A percentile compares a stretch with the other conserved stretches of the same genome.
Evolutionary conservation across 2,888 invertebrate genomes (phyloP).

Genomic region (Sminthurides aquaticus): DNA sequence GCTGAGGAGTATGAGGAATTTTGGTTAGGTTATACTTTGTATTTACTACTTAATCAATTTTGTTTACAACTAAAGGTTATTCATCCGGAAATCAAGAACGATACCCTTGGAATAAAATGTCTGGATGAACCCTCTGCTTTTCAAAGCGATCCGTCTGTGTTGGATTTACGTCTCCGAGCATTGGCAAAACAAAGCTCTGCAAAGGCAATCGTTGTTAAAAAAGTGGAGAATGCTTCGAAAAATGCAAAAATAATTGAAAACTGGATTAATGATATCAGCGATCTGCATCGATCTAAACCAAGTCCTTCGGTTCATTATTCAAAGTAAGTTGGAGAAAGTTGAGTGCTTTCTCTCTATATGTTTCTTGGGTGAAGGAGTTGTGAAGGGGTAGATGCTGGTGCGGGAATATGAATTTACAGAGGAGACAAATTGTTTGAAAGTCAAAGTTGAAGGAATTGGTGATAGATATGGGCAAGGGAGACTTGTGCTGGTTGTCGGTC

Average conservation of each 20-base stretch:
- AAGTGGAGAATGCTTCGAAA: slow-evolving; percentile 59
- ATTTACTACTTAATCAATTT: too few relatives aligned
- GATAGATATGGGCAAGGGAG: too few relatives aligned
- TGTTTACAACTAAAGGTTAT: slow-evolving; percentile 44
- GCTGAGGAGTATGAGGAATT: too few relatives aligned
- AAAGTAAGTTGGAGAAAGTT: too few relatives aligned
- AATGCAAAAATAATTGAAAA: slow-evolving; percentile 84
- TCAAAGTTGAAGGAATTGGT: too few relatives aligned
- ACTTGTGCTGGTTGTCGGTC: too few relatives aligned
- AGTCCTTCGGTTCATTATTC: slow-evolving; percentile 74
- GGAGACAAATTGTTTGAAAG: too few relatives aligned
- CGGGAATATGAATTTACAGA: too few relatives aligned
- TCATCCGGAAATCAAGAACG: slow-evolving; percentile 63
- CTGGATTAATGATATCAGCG: slow-evolving; percentile 93
- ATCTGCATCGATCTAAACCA: slow-evolving; percentile 82
- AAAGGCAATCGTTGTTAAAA: slow-evolving; percentile 50
- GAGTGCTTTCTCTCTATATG: too few relatives aligned
- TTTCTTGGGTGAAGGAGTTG: too few relatives aligned
- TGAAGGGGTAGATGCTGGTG: too few relatives aligned
- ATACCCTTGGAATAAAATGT: slow-evolving; percentile 65
- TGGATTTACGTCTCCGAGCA: slow-evolving; percentile 80
- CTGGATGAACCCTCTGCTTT: slow-evolving; percentile 90
- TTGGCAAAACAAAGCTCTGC: slow-evolving; percentile 60
- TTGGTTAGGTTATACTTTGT: too few relatives aligned
- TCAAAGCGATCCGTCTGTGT: slow-evolving; percentile 90